Percentiles rank a stretch among this genome's conserved stretches.
Evolutionary conservation across 2,888 invertebrate genomes (phyloP).

Genomic region (Melieria crassipennis): DNA sequence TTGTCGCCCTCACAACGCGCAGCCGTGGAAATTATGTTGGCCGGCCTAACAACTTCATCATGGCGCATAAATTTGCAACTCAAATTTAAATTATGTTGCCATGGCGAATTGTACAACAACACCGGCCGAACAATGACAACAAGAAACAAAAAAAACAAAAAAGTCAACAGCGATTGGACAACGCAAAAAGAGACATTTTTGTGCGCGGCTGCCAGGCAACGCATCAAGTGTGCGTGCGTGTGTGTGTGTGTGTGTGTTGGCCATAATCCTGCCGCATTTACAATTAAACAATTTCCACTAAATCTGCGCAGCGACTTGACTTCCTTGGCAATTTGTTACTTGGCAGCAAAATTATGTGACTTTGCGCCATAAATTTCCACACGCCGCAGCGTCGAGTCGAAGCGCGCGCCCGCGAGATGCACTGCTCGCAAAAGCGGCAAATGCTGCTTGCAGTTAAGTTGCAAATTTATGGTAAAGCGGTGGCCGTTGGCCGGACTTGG

Average conservation of each 20-base stretch:
- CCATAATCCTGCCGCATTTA: slow-evolving; percentile 40
- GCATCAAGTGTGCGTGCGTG: background rate
- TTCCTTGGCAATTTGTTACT: slow-evolving; percentile 64
- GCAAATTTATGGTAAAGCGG: slow-evolving; percentile 47
- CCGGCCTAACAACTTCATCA: slow-evolving; percentile 65
- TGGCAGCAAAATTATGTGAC: slow-evolving; percentile 64
- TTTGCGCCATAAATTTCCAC: slow-evolving; percentile 60
- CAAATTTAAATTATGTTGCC: slow-evolving; percentile 62
- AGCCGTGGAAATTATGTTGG: slow-evolving; percentile 57
- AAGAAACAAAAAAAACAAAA: background rate
- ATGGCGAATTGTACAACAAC: background rate
- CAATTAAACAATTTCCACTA: slow-evolving; percentile 65
- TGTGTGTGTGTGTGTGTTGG: background rate
- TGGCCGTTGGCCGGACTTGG: slow-evolving; percentile 17
- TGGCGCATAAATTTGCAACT: slow-evolving; percentile 62
- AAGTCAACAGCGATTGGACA: background rate
- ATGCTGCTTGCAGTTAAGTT: slow-evolving; percentile 46
- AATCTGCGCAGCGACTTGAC: slow-evolving; percentile 56
- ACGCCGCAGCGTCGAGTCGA: slow-evolving; percentile 7
- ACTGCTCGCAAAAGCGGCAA: slow-evolving; percentile 14
- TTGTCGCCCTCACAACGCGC: slow-evolving; percentile 5
- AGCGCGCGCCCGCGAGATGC: slow-evolving; percentile 9
- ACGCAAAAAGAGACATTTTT: slow-evolving; percentile 10
- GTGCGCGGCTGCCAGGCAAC: background rate
- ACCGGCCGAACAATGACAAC: background rate